Conservation (phyloP, 2,113 vertebrate genomes). For the Emydura subglobosa region DNA sequence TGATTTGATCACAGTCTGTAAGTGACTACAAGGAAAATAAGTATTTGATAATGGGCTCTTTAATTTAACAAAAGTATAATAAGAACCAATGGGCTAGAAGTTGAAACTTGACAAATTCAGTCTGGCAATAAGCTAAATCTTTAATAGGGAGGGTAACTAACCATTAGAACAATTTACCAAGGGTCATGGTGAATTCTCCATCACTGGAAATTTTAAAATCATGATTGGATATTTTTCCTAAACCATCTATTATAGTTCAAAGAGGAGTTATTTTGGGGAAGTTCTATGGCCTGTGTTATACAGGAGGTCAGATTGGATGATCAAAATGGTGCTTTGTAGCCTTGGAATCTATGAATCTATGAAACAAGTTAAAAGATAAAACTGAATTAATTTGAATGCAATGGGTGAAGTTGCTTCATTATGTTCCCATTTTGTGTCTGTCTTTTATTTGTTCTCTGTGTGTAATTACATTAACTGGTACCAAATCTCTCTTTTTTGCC, state of each 20-base stretch:
- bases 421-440: neutral
- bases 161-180: neutral
- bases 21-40: neutral
- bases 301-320: neutral
- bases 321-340: neutral
- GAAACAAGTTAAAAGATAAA: neutral
- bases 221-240: neutral
- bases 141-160: neutral
- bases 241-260: neutral
- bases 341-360: neutral
- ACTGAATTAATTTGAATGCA: neutral
- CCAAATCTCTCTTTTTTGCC: neutral
- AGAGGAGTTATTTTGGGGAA: neutral
- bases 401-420: neutral
- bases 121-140: neutral
- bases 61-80: too few relatives aligned
- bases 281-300: neutral
- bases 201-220: neutral
- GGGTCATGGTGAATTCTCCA: rapidly evolving
- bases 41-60: too few relatives aligned
- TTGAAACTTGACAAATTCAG: neutral
- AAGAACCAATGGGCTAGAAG: neutral
- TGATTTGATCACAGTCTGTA: neutral
- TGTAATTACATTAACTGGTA: neutral
- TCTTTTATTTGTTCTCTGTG: neutral